Percentiles rank a stretch among this genome's conserved stretches.
These are phyloP conservation scores for Sebastiscus tertius DNA, from an alignment of 2,797 vertebrate genomes.

Conservation along the genomic window DNA sequence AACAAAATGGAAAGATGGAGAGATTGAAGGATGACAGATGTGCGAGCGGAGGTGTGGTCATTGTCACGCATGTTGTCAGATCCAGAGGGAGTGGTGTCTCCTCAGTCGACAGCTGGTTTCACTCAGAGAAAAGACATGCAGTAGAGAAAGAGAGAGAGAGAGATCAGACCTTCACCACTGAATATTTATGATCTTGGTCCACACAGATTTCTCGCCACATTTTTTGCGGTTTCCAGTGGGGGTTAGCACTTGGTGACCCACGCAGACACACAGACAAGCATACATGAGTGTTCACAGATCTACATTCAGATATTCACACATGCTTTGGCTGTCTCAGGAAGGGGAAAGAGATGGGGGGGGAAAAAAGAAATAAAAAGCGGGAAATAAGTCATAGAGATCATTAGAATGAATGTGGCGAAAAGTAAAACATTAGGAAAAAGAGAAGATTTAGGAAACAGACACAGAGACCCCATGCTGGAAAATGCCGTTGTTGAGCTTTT, in stretches of 20 bases:
- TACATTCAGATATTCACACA: constrained; percentile 57
- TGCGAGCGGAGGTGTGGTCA: constrained; percentile 68
- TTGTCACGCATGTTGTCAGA: constrained; percentile 74
- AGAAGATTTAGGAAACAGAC: constrained; percentile 56
- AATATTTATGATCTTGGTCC: constrained; percentile 79
- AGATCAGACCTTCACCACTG: constrained; percentile 73
- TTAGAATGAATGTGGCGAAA: constrained; percentile 59
- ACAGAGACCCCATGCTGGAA: constrained; percentile 66
- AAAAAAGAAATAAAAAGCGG: background rate
- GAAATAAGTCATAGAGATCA: constrained; percentile 44
- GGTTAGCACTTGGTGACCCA: constrained; percentile 57
- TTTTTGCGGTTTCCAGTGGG: constrained; percentile 67
- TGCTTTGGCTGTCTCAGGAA: constrained; percentile 12
- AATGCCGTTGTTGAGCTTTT: constrained; percentile 71
- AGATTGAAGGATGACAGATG: constrained; percentile 78
- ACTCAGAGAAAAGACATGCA: constrained; percentile 71
- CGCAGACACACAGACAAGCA: constrained; percentile 43
- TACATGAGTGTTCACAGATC: constrained; percentile 52
- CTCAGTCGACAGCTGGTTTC: constrained; percentile 78
- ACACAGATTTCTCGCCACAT: constrained; percentile 75
- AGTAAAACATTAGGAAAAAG: constrained; percentile 34
- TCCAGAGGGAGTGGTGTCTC: constrained; percentile 70
- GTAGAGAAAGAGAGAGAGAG: constrained; percentile 26
- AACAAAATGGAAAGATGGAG: constrained; percentile 47
- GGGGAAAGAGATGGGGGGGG: background rate